phyloP scores from a whole-genome alignment of 1,140 invertebrate genomes.

The Halesus radiatus region DNA sequence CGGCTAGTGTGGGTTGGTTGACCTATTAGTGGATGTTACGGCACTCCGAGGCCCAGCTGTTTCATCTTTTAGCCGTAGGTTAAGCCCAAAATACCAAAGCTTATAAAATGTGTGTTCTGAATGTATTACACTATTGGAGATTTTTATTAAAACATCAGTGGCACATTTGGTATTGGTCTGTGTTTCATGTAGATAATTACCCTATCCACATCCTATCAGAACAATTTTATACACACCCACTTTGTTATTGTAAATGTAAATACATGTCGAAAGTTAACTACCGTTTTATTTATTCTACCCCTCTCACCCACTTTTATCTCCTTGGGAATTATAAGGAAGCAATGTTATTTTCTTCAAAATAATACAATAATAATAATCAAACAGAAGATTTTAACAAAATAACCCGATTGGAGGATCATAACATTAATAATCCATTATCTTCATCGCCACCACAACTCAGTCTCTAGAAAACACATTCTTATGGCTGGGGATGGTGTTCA shows the following conservation, averaged over 20 bases:
- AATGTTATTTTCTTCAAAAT: too few relatives aligned
- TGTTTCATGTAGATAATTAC: slow-evolving; percentile 57
- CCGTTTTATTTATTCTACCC: slow-evolving; percentile 2
- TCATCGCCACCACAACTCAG: too few relatives aligned
- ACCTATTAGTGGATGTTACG: slow-evolving; percentile 40
- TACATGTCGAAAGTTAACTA: slow-evolving; percentile 70
- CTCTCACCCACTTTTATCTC: background rate
- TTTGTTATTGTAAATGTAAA: slow-evolving; percentile 73
- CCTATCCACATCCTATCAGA: slow-evolving; percentile 56
- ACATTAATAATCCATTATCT: too few relatives aligned
- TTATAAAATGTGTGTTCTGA: slow-evolving; percentile 56
- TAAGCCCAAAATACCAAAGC: slow-evolving; percentile 58
- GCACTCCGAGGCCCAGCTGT: slow-evolving; percentile 42
- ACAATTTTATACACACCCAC: slow-evolving; percentile 70
- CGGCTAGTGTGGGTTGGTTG: slow-evolving; percentile 50
- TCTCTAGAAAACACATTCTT: too few relatives aligned
- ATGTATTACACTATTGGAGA: slow-evolving; percentile 40
- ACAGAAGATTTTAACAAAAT: too few relatives aligned
- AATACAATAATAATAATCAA: too few relatives aligned
- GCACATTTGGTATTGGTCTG: slow-evolving; percentile 57
- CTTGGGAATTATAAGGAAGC: too few relatives aligned
- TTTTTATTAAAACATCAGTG: slow-evolving; percentile 54
- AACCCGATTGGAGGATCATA: too few relatives aligned
- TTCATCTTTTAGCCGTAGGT: slow-evolving; percentile 57
- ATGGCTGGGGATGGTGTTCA: too few relatives aligned